Evolutionary conservation across 2,113 vertebrate species (phyloP).

Genomic region (Datnioides undecimradiatus): DNA sequence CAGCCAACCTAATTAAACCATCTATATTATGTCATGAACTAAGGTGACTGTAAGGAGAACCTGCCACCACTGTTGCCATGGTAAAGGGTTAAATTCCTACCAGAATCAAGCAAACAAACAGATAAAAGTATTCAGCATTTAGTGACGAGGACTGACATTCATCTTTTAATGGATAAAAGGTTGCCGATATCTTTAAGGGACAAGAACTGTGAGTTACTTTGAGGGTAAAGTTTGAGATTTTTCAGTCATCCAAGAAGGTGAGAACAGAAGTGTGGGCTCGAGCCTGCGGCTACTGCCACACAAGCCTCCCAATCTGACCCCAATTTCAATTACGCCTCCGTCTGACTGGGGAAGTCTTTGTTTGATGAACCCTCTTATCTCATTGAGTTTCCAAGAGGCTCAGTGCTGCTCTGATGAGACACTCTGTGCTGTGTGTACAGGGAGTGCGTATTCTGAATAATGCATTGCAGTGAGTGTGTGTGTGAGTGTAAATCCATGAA

Average conservation of each 20-base stretch:
- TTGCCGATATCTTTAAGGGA: neutral
- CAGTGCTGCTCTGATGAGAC: slow-evolving; percentile 41
- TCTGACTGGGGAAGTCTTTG: slow-evolving; percentile 50
- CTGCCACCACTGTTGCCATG: neutral
- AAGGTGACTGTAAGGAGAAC: neutral
- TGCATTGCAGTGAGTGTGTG: slow-evolving; percentile 23
- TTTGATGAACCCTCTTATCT: slow-evolving; percentile 57
- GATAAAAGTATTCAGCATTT: neutral
- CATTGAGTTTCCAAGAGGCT: slow-evolving; percentile 50
- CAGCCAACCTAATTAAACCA: slow-evolving; percentile 7
- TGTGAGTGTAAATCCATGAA: slow-evolving; percentile 18
- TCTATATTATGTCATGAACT: neutral
- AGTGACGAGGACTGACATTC: too few species aligned
- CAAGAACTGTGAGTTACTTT: neutral
- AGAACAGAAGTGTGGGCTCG: neutral
- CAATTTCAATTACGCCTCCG: slow-evolving; percentile 35
- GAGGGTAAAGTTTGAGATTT: slow-evolving; percentile 10
- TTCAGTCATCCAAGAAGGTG: neutral
- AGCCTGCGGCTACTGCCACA: neutral
- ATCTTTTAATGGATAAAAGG: slow-evolving; percentile 1
- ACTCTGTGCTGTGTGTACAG: slow-evolving; percentile 31
- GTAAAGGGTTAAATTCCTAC: neutral
- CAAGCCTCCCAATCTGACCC: slow-evolving; percentile 43
- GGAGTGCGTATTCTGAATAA: slow-evolving; percentile 58
- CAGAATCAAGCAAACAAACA: neutral